Evolutionary conservation across 2,797 vertebrate genomes (phyloP).

Genomic region (Hephaestus fuliginosus): DNA sequence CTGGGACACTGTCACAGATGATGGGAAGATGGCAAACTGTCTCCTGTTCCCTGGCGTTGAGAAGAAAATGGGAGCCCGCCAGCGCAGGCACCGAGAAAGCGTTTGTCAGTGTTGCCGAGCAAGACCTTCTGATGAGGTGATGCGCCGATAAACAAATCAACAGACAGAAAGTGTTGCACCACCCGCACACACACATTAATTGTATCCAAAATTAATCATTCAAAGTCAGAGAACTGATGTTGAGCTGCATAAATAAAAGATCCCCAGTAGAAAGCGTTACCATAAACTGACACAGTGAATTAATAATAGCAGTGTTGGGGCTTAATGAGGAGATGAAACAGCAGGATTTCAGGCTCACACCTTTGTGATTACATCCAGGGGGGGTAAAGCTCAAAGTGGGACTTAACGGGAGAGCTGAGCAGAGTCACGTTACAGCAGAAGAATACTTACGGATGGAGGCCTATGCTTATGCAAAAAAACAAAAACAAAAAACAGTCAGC

Average conservation of each 20-base stretch:
- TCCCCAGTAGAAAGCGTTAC: constrained; percentile 65
- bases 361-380: constrained; percentile 58
- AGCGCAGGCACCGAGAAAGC: constrained; percentile 14
- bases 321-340: constrained; percentile 67
- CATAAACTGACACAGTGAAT: constrained; percentile 76
- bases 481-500: not conserved
- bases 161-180: constrained; percentile 26
- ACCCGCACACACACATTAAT: constrained; percentile 49
- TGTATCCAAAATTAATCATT: constrained; percentile 83
- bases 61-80: constrained; percentile 4
- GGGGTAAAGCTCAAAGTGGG: constrained; percentile 34
- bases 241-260: constrained; percentile 83
- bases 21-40: constrained; percentile 23
- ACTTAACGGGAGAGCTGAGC: constrained; percentile 8
- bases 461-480: constrained; percentile 10
- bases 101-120: constrained; percentile 46
- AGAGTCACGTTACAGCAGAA: not conserved
- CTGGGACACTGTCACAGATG: constrained; percentile 23
- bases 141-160: constrained; percentile 66
- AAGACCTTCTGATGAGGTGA: constrained; percentile 51
- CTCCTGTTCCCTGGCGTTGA: constrained; percentile 14
- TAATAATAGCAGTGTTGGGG: constrained; percentile 65
- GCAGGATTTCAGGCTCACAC: constrained; percentile 61
- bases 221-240: constrained; percentile 71
- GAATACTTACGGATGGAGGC: constrained; percentile 5